Percentiles rank a stretch among this genome's conserved stretches.
Conservation (phyloP, 1,140 invertebrate species). For the Dreissena rostriformis region DNA sequence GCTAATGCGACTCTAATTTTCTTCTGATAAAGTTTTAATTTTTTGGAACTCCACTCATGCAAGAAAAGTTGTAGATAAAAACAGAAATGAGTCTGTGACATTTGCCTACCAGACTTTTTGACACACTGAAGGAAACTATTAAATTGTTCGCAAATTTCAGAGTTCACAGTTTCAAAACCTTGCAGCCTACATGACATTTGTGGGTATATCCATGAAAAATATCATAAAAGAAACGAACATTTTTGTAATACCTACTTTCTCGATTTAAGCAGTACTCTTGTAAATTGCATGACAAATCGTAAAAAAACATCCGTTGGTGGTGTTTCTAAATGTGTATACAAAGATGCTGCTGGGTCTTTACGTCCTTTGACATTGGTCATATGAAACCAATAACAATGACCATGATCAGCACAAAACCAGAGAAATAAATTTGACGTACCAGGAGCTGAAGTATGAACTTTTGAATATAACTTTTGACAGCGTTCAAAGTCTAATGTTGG, state of each 20-base stretch:
- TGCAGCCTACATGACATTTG: slow-evolving; percentile 53
- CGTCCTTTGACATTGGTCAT: slow-evolving; percentile 56
- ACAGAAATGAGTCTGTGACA: slow-evolving; percentile 49
- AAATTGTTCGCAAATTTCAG: slow-evolving; percentile 64
- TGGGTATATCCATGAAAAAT: slow-evolving; percentile 59
- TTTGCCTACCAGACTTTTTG: slow-evolving; percentile 49
- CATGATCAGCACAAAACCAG: slow-evolving; percentile 59
- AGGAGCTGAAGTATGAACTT: slow-evolving; percentile 29
- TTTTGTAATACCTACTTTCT: slow-evolving; percentile 50
- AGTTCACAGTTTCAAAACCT: slow-evolving; percentile 42
- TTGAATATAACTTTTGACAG: slow-evolving; percentile 32
- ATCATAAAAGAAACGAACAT: slow-evolving; percentile 58
- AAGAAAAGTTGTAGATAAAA: slow-evolving; percentile 59
- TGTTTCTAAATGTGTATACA: slow-evolving; percentile 50
- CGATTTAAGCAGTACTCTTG: slow-evolving; percentile 61
- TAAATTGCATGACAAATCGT: slow-evolving; percentile 58
- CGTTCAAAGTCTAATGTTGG: slow-evolving; percentile 23
- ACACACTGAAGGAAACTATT: slow-evolving; percentile 59
- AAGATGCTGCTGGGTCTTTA: slow-evolving; percentile 58
- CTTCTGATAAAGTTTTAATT: not conserved
- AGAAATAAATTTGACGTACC: slow-evolving; percentile 54
- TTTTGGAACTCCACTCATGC: slow-evolving; percentile 36
- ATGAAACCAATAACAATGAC: slow-evolving; percentile 61
- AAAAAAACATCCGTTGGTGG: slow-evolving; percentile 56
- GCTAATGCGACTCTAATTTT: not conserved